A percentile compares a stretch with the other conserved stretches of the same genome.
phyloP scores from a whole-genome alignment of 1,140 invertebrate genomes.

The Reticulitermes speratus region DNA sequence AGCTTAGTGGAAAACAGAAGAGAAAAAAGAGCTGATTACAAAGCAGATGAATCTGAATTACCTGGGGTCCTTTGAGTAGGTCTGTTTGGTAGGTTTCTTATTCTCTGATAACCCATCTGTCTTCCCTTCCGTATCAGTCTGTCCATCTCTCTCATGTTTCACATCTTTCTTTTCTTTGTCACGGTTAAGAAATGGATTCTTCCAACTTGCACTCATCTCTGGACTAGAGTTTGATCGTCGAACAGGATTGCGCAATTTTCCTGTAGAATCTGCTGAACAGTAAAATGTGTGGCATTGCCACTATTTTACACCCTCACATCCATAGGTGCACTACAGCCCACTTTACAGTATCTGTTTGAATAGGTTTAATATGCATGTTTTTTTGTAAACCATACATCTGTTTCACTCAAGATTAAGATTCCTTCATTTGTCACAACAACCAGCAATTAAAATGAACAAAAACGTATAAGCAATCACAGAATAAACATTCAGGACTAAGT shows the following conservation, averaged over 20 bases:
- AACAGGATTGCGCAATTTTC: slow-evolving; percentile 71
- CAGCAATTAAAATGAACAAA: too few species aligned
- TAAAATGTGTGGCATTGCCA: background rate
- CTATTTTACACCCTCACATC: background rate
- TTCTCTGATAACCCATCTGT: slow-evolving; percentile 51
- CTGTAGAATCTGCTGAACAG: slow-evolving; percentile 29
- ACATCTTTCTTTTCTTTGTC: slow-evolving; percentile 35
- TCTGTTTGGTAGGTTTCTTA: slow-evolving; percentile 63
- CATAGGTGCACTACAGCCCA: background rate
- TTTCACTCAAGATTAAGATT: background rate
- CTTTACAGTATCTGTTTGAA: too few species aligned
- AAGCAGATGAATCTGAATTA: slow-evolving; percentile 32
- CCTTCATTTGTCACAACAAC: too few species aligned
- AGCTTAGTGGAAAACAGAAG: too few species aligned
- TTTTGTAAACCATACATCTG: background rate
- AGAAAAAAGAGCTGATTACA: too few species aligned
- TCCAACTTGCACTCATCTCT: slow-evolving; percentile 86
- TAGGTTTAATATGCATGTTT: too few species aligned
- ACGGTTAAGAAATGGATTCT: slow-evolving; percentile 62
- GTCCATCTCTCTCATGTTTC: slow-evolving; percentile 23
- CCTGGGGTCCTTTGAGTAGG: slow-evolving; percentile 65
- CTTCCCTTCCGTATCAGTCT: slow-evolving; percentile 45
- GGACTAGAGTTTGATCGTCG: slow-evolving; percentile 85
- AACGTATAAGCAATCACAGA: too few species aligned
- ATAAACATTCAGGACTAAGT: too few species aligned